Percentiles rank a stretch among this genome's conserved stretches.
Conservation (phyloP, 2,113 vertebrate genomes). For the Pandion haliaetus region DNA sequence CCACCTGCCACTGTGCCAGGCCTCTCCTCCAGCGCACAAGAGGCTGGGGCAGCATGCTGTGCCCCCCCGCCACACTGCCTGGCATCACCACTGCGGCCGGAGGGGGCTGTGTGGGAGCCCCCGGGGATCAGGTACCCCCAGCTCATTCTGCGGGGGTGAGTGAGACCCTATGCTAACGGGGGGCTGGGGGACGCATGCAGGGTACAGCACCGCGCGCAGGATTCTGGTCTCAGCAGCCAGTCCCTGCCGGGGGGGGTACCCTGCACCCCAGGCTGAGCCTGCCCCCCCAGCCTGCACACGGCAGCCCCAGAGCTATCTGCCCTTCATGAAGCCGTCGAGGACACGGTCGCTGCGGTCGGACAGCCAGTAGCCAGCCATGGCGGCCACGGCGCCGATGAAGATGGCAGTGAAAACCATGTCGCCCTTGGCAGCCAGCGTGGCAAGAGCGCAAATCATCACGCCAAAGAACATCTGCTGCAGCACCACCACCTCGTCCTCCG, state of each 20-base stretch:
- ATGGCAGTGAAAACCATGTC: conserved; percentile 99
- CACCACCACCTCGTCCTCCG: conserved; percentile 93
- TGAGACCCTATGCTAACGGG: not conserved
- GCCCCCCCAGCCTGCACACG: fast-evolving
- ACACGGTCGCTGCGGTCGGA: conserved; percentile 93
- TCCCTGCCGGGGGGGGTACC: not conserved
- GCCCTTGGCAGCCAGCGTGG: conserved; percentile 93
- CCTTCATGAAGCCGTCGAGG: conserved; percentile 94
- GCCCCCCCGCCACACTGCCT: not conserved
- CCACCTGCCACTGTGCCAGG: not conserved
- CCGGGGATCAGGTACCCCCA: not conserved
- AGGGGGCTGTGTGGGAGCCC: not conserved
- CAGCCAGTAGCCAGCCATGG: conserved; percentile 98
- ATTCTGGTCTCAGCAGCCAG: not conserved
- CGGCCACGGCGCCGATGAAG: conserved; percentile 93
- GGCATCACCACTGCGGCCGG: not conserved
- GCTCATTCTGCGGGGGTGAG: not conserved
- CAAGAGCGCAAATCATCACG: conserved; percentile 92
- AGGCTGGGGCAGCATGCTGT: conserved; percentile 37
- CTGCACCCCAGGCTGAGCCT: not conserved
- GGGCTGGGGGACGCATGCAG: not conserved
- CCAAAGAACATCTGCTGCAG: conserved; percentile 99
- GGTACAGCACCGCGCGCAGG: not conserved
- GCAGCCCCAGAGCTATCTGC: conserved; percentile 74
- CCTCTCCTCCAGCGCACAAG: not conserved